phyloP scores from a whole-genome alignment of 2,888 invertebrate species.

The Mythimna lalbum region DNA sequence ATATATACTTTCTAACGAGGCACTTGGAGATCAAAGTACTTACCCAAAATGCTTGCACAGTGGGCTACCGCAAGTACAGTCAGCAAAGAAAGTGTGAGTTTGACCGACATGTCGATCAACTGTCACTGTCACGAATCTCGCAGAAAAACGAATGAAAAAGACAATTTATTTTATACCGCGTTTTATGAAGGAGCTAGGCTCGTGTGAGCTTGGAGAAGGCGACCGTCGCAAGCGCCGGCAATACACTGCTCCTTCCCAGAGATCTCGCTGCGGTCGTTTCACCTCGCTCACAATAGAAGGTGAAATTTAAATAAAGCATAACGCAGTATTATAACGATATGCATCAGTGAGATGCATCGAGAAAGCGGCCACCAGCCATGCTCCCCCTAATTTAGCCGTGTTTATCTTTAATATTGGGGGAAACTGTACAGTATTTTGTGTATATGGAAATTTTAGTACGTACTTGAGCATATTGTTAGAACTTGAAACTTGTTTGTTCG shows the following conservation, averaged over 20 bases:
- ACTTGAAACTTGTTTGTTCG: constrained; percentile 53
- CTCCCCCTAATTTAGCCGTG: constrained; percentile 47
- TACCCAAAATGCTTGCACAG: constrained; percentile 86
- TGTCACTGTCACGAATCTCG: constrained; percentile 63
- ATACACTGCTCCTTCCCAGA: constrained; percentile 86
- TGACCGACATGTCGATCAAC: constrained; percentile 81
- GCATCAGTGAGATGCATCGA: constrained; percentile 86
- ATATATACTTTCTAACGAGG: constrained; percentile 59
- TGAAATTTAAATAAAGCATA: constrained; percentile 90
- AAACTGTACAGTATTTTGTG: constrained; percentile 30
- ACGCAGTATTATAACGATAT: constrained; percentile 84
- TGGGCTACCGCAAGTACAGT: constrained; percentile 75
- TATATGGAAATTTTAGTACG: constrained; percentile 33
- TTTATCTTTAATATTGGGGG: constrained; percentile 61
- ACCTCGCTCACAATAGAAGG: constrained; percentile 89
- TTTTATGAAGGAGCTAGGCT: constrained; percentile 72
- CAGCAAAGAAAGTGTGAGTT: constrained; percentile 80
- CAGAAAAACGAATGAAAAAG: constrained; percentile 58
- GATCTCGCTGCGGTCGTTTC: constrained; percentile 86
- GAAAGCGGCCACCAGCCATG: constrained; percentile 76
- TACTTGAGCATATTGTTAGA: constrained; percentile 30
- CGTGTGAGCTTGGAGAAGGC: constrained; percentile 76
- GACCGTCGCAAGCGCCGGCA: constrained; percentile 82
- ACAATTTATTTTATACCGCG: constrained; percentile 72
- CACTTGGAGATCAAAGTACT: constrained; percentile 72